A percentile compares a stretch with the other conserved stretches of the same genome.
Conservation (phyloP, 2,113 vertebrate genomes). For the Apteryx mantelli region DNA sequence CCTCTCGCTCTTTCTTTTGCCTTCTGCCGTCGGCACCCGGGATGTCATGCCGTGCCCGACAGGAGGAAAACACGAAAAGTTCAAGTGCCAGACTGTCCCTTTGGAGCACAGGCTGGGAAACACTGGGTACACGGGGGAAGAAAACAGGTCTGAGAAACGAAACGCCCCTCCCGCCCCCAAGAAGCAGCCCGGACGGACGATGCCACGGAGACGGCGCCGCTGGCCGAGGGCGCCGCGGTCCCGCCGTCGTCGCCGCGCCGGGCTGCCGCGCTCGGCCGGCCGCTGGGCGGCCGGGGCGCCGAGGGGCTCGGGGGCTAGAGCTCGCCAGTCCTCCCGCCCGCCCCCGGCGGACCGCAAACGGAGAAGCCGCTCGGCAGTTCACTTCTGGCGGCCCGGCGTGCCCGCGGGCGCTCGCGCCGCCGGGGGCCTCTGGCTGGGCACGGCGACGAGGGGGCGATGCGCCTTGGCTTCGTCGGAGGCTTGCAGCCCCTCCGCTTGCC, state of each 20-base stretch:
- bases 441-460: slow-evolving; percentile 87
- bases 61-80: slow-evolving; percentile 40
- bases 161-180: slow-evolving; percentile 47
- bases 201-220: slow-evolving; percentile 80
- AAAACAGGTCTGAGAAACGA: slow-evolving; percentile 55
- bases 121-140: slow-evolving; percentile 54
- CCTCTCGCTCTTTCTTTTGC: slow-evolving; percentile 69
- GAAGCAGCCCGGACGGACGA: slow-evolving; percentile 71
- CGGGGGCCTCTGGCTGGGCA: slow-evolving; percentile 85
- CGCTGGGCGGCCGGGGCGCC: background rate
- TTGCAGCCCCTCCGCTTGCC: slow-evolving; percentile 85
- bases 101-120: slow-evolving; percentile 67
- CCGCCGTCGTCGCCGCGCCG: too few relatives aligned
- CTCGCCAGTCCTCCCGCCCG: slow-evolving; percentile 51
- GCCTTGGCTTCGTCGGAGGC: slow-evolving; percentile 81
- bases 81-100: slow-evolving; percentile 75
- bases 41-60: slow-evolving; percentile 59
- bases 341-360: slow-evolving; percentile 63
- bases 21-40: slow-evolving; percentile 65
- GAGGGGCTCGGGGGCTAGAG: slow-evolving; percentile 50
- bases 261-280: too few relatives aligned
- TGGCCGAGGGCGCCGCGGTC: slow-evolving; percentile 85
- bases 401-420: slow-evolving; percentile 80
- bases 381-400: slow-evolving; percentile 85
- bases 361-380: slow-evolving; percentile 72